These are phyloP conservation scores for Turritopsis dohrnii DNA, from an alignment of 30 jellyfish, hydroid and myxozoan species.

Conservation along the genomic window DNA sequence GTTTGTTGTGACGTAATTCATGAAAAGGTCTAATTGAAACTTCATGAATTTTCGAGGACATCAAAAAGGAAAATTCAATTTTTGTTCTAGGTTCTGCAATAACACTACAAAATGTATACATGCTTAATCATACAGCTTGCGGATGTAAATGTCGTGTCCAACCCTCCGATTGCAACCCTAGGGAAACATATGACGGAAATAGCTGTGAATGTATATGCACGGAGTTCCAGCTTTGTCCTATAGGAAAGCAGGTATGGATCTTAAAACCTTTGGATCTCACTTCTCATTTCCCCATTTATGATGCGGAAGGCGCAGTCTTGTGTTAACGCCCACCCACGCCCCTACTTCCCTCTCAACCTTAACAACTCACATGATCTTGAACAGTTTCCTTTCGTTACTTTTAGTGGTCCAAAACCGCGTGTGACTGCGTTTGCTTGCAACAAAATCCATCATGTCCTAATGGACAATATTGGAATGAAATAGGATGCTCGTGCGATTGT, in stretches of 20 bases:
- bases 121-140: conserved; percentile 32
- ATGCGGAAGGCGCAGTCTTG: not conserved
- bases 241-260: conserved; percentile 37
- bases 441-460: not conserved
- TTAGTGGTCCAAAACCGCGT: conserved; percentile 49
- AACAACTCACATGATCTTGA: not conserved
- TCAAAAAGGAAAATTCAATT: too few relatives aligned
- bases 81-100: not conserved
- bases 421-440: conserved; percentile 58
- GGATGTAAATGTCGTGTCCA: conserved; percentile 47
- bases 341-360: not conserved
- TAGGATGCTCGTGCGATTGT: conserved; percentile 17
- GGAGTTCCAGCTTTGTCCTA: conserved; percentile 40
- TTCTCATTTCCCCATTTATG: too few relatives aligned
- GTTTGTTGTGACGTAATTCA: too few relatives aligned
- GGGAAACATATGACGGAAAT: conserved; percentile 44
- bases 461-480: conserved; percentile 1
- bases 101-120: not conserved
- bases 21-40: too few relatives aligned
- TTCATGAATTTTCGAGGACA: too few relatives aligned
- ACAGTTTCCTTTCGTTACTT: conserved; percentile 10
- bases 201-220: conserved; percentile 60
- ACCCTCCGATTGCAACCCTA: conserved; percentile 48
- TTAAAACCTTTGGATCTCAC: too few relatives aligned
- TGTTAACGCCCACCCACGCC: not conserved